Evolutionary conservation across 2,797 vertebrate genomes (phyloP).

Genomic region (Petrocephalus sullivani): DNA sequence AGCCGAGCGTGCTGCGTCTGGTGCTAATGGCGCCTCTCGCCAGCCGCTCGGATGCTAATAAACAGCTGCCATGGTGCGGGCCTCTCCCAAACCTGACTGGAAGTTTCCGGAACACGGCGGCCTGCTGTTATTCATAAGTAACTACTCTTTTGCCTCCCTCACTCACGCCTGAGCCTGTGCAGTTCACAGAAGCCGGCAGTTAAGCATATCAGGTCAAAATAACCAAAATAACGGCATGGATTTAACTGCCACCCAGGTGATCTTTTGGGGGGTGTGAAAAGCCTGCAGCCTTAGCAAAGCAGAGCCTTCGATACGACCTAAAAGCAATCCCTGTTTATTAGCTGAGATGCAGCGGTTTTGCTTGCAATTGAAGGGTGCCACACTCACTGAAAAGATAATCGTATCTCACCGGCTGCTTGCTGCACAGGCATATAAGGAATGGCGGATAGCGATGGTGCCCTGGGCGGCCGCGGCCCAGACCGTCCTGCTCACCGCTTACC

Average conservation of each 20-base stretch:
- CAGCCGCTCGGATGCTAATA: neutral
- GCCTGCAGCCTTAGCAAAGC: neutral
- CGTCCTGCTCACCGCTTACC: no score
- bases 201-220: neutral
- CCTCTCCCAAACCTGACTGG: neutral
- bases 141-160: neutral
- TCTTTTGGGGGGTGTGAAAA: neutral
- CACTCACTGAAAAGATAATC: neutral
- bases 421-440: neutral
- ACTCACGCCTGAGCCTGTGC: neutral
- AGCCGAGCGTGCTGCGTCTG: neutral
- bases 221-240: neutral
- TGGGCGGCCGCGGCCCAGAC: slow-evolving; percentile 18
- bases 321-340: neutral
- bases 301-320: neutral
- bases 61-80: neutral
- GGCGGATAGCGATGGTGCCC: slow-evolving; percentile 38
- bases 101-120: neutral
- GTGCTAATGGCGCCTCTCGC: neutral
- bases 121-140: slow-evolving; percentile 12
- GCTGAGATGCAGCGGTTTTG: neutral
- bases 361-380: neutral
- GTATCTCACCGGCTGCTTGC: neutral
- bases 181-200: neutral
- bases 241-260: neutral